Evolutionary conservation across 2,113 vertebrate genomes (phyloP).

Genomic region (Eretmochelys imbricata): DNA sequence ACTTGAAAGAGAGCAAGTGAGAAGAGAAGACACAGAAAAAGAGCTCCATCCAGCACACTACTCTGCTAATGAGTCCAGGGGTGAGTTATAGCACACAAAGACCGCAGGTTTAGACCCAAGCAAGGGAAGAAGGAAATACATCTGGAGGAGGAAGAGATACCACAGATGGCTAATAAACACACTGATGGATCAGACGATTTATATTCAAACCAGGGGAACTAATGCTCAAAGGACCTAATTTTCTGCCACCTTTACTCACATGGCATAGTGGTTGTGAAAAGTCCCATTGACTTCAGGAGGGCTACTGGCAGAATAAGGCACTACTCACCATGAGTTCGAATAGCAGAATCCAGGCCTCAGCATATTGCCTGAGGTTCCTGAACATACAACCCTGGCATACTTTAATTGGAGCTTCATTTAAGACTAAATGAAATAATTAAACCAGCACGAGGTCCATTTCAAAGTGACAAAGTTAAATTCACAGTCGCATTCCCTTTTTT

Average conservation of each 20-base stretch:
- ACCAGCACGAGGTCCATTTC: neutral
- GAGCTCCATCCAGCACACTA: neutral
- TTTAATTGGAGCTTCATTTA: neutral
- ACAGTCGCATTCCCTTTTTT: neutral
- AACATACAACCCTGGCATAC: neutral
- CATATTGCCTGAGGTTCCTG: neutral
- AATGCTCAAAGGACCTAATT: neutral
- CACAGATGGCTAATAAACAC: neutral
- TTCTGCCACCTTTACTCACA: neutral
- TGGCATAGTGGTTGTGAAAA: neutral
- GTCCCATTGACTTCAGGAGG: neutral
- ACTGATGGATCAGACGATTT: neutral
- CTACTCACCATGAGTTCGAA: neutral
- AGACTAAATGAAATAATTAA: neutral
- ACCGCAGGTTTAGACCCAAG: neutral
- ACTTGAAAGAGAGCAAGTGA: fast-evolving
- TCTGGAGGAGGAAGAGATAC: neutral
- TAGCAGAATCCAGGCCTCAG: neutral
- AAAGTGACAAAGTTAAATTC: neutral
- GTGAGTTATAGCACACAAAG: neutral
- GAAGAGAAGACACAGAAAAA: neutral
- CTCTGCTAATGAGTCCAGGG: neutral
- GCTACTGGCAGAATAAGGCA: neutral
- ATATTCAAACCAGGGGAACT: neutral
- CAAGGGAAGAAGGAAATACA: neutral